Evolutionary conservation across 35 echinoderm and acorn worm species (phyloP).

Genomic region (Ophioderma brevispina): DNA sequence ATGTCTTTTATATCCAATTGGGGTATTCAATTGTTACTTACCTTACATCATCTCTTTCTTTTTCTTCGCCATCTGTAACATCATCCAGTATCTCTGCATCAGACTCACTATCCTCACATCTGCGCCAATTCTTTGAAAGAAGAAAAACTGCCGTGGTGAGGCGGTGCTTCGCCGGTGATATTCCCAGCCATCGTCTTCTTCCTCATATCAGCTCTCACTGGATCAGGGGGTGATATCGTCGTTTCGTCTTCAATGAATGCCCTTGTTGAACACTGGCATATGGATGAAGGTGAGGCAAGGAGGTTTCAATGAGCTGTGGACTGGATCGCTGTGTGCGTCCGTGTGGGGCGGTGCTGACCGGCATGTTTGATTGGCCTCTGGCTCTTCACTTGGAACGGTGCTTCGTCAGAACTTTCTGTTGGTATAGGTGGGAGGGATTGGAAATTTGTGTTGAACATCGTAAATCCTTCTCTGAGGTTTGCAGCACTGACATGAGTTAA

Average conservation of each 20-base stretch:
- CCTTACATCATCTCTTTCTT: too few relatives aligned
- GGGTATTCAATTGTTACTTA: too few relatives aligned
- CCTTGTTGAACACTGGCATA: too few relatives aligned
- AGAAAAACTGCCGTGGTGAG: background rate
- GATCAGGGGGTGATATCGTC: too few relatives aligned
- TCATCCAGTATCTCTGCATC: slow-evolving; percentile 10
- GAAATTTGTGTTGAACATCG: background rate
- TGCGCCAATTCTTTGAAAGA: slow-evolving; percentile 23
- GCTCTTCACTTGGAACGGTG: background rate
- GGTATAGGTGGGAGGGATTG: background rate
- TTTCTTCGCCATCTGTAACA: background rate
- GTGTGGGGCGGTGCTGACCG: slow-evolving; percentile 20
- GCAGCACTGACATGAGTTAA: background rate
- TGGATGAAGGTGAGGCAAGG: too few relatives aligned
- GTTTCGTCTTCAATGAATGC: too few relatives aligned
- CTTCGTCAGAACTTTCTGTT: background rate
- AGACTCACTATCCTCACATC: slow-evolving; percentile 32
- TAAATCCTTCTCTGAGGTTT: background rate
- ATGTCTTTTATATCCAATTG: too few relatives aligned
- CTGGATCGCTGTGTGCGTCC: too few relatives aligned
- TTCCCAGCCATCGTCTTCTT: too few relatives aligned
- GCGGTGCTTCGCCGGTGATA: too few relatives aligned
- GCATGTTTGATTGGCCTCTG: background rate
- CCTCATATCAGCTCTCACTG: too few relatives aligned
- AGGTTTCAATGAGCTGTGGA: too few relatives aligned